Conservation (phyloP, 2,113 vertebrate species). For the Hippocampus barbouri region DNA sequence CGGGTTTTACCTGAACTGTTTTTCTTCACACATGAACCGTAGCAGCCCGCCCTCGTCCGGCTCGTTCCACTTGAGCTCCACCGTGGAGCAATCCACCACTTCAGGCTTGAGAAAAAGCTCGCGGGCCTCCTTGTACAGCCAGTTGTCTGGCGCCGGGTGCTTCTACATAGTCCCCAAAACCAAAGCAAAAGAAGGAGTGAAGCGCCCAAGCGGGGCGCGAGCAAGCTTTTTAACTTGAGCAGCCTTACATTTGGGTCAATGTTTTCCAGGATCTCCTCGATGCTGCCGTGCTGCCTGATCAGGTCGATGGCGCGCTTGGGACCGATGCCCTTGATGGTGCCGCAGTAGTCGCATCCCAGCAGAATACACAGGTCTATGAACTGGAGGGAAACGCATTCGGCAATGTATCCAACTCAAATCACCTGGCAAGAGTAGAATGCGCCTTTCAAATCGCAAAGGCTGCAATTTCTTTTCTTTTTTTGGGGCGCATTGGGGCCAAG, state of each 20-base stretch:
- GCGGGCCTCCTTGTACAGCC: slow-evolving; percentile 89
- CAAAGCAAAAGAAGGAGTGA: neutral
- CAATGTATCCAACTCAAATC: too few relatives aligned
- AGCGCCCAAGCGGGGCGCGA: too few relatives aligned
- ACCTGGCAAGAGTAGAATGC: too few relatives aligned
- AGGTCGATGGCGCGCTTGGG: slow-evolving; percentile 94
- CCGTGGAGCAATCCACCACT: slow-evolving; percentile 75
- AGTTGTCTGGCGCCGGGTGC: slow-evolving; percentile 85
- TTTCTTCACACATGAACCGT: slow-evolving; percentile 86
- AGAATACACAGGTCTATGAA: slow-evolving; percentile 96
- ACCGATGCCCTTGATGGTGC: slow-evolving; percentile 92
- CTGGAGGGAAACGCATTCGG: slow-evolving; percentile 18
- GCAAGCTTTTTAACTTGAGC: neutral
- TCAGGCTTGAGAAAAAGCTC: slow-evolving; percentile 85
- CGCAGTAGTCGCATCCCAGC: slow-evolving; percentile 95
- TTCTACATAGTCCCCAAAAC: slow-evolving; percentile 67
- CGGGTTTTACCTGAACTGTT: slow-evolving; percentile 81
- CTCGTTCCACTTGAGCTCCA: slow-evolving; percentile 88
- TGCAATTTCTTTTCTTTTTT: too few relatives aligned
- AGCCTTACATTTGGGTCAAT: slow-evolving; percentile 76
- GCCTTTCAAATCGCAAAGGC: too few relatives aligned
- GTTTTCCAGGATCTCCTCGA: slow-evolving; percentile 87
- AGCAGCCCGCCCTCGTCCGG: slow-evolving; percentile 84
- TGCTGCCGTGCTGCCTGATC: slow-evolving; percentile 87
- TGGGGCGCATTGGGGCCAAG: too few relatives aligned